Evolutionary conservation across 2,797 vertebrate genomes (phyloP).

Genomic region (Cottoperca gobio): DNA sequence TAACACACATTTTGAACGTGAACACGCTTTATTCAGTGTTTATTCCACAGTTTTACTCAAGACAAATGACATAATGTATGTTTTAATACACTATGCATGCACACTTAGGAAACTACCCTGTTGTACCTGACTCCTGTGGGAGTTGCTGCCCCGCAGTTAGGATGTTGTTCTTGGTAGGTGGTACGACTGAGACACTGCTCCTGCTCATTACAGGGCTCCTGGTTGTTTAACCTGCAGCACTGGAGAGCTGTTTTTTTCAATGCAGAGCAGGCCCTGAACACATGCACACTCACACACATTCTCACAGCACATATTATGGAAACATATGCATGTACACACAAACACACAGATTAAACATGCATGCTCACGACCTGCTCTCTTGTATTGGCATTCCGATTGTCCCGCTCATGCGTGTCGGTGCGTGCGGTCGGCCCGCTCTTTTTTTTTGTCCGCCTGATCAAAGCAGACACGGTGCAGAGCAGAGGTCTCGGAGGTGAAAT

Average conservation of each 20-base stretch:
- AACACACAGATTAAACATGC: slow-evolving; percentile 22
- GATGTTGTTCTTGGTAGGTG: slow-evolving; percentile 43
- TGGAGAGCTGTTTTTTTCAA: slow-evolving; percentile 32
- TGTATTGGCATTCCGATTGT: background rate
- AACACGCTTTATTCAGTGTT: too few species aligned
- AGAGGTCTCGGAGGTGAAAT: slow-evolving; percentile 81
- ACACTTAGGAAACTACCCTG: background rate
- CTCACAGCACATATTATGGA: slow-evolving; percentile 12
- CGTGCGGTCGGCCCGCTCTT: slow-evolving; percentile 12
- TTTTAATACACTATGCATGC: too few species aligned
- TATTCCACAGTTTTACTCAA: too few species aligned
- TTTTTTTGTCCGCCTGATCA: slow-evolving; percentile 66
- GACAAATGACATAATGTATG: too few species aligned
- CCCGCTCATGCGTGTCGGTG: background rate
- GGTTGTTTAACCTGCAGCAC: slow-evolving; percentile 54
- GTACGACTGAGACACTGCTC: slow-evolving; percentile 35
- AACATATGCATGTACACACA: background rate
- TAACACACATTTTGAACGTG: too few species aligned
- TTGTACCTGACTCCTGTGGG: slow-evolving; percentile 14
- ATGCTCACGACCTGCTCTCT: background rate
- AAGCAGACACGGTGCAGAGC: slow-evolving; percentile 76
- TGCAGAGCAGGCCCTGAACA: slow-evolving; percentile 11
- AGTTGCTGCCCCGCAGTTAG: slow-evolving; percentile 27
- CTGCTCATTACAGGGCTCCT: slow-evolving; percentile 67
- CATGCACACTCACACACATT: background rate